Evolutionary conservation across 2,888 invertebrate species (phyloP).

Genomic region (Cephonodes hylas): DNA sequence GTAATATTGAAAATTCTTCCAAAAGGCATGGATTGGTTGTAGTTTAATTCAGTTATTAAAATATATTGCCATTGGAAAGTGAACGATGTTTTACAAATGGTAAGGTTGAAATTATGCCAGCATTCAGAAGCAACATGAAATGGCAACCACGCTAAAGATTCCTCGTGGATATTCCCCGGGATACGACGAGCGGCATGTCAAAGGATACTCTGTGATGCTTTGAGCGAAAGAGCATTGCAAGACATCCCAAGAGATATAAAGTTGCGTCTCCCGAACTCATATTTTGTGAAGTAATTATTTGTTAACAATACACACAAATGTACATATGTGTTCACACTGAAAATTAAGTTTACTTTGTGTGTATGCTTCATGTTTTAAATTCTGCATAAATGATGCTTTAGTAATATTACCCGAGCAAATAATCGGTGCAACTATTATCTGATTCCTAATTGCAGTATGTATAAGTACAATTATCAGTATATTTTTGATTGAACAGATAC

Average conservation of each 20-base stretch:
- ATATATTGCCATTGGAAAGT: background rate
- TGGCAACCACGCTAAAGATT: slow-evolving; percentile 7
- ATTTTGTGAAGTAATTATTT: background rate
- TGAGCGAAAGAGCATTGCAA: slow-evolving; percentile 5
- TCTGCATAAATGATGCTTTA: too few relatives aligned
- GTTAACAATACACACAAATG: background rate
- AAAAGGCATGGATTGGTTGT: background rate
- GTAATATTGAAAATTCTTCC: slow-evolving; percentile 3
- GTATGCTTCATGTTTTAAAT: background rate
- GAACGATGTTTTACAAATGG: background rate
- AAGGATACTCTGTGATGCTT: background rate
- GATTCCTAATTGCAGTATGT: too few relatives aligned
- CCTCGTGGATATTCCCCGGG: background rate
- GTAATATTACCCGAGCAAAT: too few relatives aligned
- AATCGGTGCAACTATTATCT: too few relatives aligned
- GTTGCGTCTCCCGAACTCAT: background rate
- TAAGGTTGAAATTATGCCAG: background rate
- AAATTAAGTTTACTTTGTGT: background rate
- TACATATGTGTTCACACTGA: background rate
- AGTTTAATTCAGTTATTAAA: slow-evolving; percentile 6
- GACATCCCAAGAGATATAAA: background rate
- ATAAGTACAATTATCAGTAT: too few relatives aligned
- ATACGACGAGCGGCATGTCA: background rate
- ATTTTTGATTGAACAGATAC: too few relatives aligned
- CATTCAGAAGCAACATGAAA: background rate